Evolutionary conservation across 2,888 invertebrate genomes (phyloP).

Genomic region (Campoplex nolae): DNA sequence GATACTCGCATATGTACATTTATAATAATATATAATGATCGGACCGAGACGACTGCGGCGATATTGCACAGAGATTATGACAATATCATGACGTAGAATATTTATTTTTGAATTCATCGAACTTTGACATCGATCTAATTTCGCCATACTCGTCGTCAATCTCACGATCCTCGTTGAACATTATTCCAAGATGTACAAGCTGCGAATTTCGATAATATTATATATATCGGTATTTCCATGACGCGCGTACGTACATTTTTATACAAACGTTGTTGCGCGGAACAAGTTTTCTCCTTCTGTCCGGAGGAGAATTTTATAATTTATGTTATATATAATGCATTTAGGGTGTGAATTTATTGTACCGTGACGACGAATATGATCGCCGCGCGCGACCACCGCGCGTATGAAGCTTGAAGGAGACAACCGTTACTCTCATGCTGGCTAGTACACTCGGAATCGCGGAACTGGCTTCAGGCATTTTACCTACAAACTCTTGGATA

Average conservation of each 20-base stretch:
- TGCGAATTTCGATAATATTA: not conserved
- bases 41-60: not conserved
- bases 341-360: not conserved
- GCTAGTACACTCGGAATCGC: constrained; percentile 3
- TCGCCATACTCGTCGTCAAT: not conserved
- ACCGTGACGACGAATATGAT: constrained; percentile 15
- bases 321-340: too few relatives aligned
- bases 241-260: not conserved
- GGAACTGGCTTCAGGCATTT: constrained; percentile 36
- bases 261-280: not conserved
- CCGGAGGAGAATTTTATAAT: not conserved
- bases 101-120: constrained; percentile 40
- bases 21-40: not conserved
- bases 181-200: not conserved
- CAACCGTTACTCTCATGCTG: constrained; percentile 28
- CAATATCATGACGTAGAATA: not conserved
- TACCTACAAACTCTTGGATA: constrained; percentile 59
- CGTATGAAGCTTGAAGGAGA: not conserved
- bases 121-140: constrained; percentile 49
- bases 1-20: not conserved
- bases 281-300: not conserved
- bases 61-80: not conserved
- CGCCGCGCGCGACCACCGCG: not conserved
- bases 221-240: not conserved
- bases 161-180: constrained; percentile 25